A percentile compares a stretch with the other conserved stretches of the same genome.
Evolutionary conservation across 1,140 invertebrate species (phyloP).

Genomic region (Formica selysi): DNA sequence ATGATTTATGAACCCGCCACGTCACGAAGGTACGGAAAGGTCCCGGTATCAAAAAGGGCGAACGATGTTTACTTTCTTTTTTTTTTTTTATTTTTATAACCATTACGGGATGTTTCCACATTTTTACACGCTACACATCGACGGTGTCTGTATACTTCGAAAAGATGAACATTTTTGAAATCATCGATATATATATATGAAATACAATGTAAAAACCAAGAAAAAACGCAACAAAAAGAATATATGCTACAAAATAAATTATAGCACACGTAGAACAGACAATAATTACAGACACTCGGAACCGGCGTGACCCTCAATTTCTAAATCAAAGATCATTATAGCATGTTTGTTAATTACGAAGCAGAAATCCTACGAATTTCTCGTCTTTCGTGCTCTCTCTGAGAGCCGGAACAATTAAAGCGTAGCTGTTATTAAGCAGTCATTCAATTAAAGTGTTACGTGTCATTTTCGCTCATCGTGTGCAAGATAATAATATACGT

Average conservation of each 20-base stretch:
- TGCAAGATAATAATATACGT: slow-evolving; percentile 22
- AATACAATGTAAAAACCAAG: neutral
- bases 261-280: neutral
- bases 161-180: neutral
- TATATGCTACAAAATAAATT: slow-evolving; percentile 7
- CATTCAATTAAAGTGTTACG: slow-evolving; percentile 50
- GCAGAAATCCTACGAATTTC: slow-evolving; percentile 28
- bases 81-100: slow-evolving; percentile 37
- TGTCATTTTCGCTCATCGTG: slow-evolving; percentile 32
- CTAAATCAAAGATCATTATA: slow-evolving; percentile 43
- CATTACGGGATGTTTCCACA: slow-evolving; percentile 58
- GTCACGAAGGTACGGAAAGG: slow-evolving; percentile 57
- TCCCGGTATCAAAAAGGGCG: slow-evolving; percentile 57
- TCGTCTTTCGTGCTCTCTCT: slow-evolving; percentile 16
- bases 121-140: slow-evolving; percentile 33
- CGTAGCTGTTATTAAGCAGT: slow-evolving; percentile 36
- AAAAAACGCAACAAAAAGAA: neutral
- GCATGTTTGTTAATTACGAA: slow-evolving; percentile 44
- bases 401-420: slow-evolving; percentile 9
- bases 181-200: neutral
- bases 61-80: slow-evolving; percentile 11
- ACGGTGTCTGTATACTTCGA: slow-evolving; percentile 4
- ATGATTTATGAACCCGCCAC: slow-evolving; percentile 63
- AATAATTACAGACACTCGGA: slow-evolving; percentile 34
- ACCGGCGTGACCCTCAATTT: neutral